Evolutionary conservation across 2,888 invertebrate species (phyloP).

Genomic region (Orthonevra nobilis): DNA sequence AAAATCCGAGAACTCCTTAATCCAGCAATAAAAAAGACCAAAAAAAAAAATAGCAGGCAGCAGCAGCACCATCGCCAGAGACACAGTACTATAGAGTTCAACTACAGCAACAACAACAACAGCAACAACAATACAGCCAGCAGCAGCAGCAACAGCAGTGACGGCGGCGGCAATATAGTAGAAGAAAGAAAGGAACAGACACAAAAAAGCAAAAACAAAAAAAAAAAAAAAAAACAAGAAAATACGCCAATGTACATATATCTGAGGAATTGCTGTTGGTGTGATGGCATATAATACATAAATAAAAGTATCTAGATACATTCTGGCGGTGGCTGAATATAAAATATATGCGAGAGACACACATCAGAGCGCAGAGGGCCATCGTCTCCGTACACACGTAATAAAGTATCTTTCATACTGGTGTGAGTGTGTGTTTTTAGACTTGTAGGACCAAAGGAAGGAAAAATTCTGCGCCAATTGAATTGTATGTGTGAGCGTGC

Average conservation of each 20-base stretch:
- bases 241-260: slow-evolving; percentile 66
- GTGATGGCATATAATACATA: slow-evolving; percentile 70
- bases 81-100: slow-evolving; percentile 50
- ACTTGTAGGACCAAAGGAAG: slow-evolving; percentile 31
- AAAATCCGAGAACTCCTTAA: slow-evolving; percentile 80
- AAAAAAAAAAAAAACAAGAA: slow-evolving; percentile 33
- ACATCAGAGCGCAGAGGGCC: slow-evolving; percentile 65
- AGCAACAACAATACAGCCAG: slow-evolving; percentile 44
- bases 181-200: slow-evolving; percentile 63
- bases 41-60: slow-evolving; percentile 68
- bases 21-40: slow-evolving; percentile 75
- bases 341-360: slow-evolving; percentile 66
- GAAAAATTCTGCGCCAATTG: slow-evolving; percentile 61
- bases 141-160: slow-evolving; percentile 56
- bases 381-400: slow-evolving; percentile 54
- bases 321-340: slow-evolving; percentile 70
- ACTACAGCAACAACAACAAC: slow-evolving; percentile 59
- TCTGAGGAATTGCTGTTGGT: slow-evolving; percentile 67
- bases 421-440: slow-evolving; percentile 59
- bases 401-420: slow-evolving; percentile 70
- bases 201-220: slow-evolving; percentile 21
- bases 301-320: slow-evolving; percentile 71
- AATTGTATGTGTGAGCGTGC: slow-evolving; percentile 59
- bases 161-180: slow-evolving; percentile 32
- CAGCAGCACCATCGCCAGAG: slow-evolving; percentile 57